Evolutionary conservation across 1,140 invertebrate species (phyloP).

Genomic region (Drosophila mayri): DNA sequence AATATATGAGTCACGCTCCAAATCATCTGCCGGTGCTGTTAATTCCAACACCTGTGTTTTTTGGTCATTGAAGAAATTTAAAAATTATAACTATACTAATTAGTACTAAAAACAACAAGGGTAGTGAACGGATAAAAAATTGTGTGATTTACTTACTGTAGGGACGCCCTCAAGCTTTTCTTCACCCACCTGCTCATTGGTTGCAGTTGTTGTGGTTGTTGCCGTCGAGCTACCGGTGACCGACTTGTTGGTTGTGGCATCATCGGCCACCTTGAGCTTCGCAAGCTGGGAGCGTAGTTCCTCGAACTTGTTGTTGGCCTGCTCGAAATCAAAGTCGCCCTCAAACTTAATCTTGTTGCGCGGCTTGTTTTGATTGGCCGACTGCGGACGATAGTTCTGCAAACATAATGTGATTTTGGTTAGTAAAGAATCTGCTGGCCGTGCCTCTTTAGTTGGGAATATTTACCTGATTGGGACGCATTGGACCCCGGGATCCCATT

Average conservation of each 20-base stretch:
- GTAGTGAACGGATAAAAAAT: conserved; percentile 27
- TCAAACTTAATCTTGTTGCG: conserved; percentile 77
- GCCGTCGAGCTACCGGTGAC: conserved; percentile 35
- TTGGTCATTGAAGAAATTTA: neutral
- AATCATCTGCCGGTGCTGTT: neutral
- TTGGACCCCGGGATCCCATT: conserved; percentile 68
- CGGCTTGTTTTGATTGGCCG: conserved; percentile 72
- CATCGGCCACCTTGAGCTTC: conserved; percentile 92
- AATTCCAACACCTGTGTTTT: neutral
- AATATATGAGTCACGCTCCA: neutral
- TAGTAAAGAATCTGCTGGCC: neutral
- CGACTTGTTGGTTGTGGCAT: conserved; percentile 85
- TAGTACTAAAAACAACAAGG: neutral
- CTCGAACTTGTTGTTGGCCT: conserved; percentile 98
- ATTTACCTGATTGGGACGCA: conserved; percentile 78
- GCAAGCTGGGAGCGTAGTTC: conserved; percentile 94
- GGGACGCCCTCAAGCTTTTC: conserved; percentile 32
- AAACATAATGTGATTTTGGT: neutral
- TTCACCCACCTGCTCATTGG: conserved; percentile 84
- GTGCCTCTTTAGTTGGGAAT: neutral
- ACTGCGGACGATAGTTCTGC: conserved; percentile 76
- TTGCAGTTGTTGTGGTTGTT: conserved; percentile 59
- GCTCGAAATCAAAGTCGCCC: conserved; percentile 92
- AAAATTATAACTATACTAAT: neutral
- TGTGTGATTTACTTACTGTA: conserved; percentile 29